These are phyloP conservation scores for Sylvia borin DNA, from an alignment of 2,797 vertebrate species.

Conservation along the genomic window DNA sequence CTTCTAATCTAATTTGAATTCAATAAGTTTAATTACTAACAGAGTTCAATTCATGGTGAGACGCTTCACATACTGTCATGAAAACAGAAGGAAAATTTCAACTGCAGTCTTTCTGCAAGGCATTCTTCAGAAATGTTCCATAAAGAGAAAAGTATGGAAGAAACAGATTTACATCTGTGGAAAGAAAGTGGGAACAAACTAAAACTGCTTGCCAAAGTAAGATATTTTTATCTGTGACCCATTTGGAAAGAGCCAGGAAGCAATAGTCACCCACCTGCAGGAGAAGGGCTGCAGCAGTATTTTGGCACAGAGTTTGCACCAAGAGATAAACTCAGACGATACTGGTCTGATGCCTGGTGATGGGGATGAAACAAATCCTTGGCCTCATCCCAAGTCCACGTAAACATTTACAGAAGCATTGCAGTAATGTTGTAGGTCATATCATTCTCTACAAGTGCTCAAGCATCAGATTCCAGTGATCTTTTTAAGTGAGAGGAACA, in stretches of 20 bases:
- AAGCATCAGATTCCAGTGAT: neutral
- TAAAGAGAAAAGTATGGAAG: neutral
- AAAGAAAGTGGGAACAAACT: neutral
- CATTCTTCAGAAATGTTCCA: neutral
- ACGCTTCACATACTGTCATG: rapidly evolving
- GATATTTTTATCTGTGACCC: neutral
- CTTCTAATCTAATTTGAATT: neutral
- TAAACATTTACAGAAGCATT: neutral
- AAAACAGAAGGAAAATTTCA: neutral
- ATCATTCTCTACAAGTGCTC: neutral
- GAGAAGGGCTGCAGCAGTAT: neutral
- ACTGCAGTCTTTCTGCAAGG: neutral
- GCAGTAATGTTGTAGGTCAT: neutral
- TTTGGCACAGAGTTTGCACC: neutral
- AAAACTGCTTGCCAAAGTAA: neutral
- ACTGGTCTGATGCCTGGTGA: neutral
- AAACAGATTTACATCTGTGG: neutral
- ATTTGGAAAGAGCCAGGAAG: neutral
- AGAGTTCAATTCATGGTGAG: neutral
- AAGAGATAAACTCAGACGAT: neutral
- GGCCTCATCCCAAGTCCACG: neutral
- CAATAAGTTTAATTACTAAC: neutral
- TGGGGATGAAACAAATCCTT: neutral
- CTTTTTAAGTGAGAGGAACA: neutral
- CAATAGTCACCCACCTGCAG: neutral